Evolutionary conservation across 2,113 vertebrate genomes (phyloP).

Genomic region (Thryonomys swinderianus): DNA sequence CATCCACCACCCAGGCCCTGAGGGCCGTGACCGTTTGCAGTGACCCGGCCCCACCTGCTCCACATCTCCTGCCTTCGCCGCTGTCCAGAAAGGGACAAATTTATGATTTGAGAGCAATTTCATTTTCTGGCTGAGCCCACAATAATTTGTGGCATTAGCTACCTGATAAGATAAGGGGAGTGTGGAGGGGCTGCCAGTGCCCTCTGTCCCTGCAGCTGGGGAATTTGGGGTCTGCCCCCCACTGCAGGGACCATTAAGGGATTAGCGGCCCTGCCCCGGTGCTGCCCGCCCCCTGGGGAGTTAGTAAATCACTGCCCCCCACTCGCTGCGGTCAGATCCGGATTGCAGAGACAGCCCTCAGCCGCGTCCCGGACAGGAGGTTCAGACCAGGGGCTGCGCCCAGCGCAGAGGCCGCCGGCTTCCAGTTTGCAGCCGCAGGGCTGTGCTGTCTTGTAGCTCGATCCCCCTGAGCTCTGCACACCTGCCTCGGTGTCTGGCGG

Average conservation of each 20-base stretch:
- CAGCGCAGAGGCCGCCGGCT: too few relatives aligned
- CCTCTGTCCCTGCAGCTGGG: constrained; percentile 79
- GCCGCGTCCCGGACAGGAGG: constrained; percentile 58
- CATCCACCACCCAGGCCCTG: too few relatives aligned
- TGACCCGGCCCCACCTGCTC: constrained; percentile 85
- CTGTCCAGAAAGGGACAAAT: constrained; percentile 87
- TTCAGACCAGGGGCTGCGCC: too few relatives aligned
- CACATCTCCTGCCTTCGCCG: constrained; percentile 86
- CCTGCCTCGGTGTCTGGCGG: constrained; percentile 80
- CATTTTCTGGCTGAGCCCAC: constrained; percentile 80
- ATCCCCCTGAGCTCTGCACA: constrained; percentile 68
- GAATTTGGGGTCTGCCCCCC: constrained; percentile 83
- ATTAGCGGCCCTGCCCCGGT: constrained; percentile 85
- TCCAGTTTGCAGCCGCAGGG: too few relatives aligned
- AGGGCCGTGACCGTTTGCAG: neutral
- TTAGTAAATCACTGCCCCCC: constrained; percentile 86
- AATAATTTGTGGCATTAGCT: constrained; percentile 89
- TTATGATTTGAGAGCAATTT: constrained; percentile 88
- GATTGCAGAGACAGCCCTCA: constrained; percentile 78
- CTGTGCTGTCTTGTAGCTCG: constrained; percentile 77
- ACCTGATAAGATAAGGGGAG: constrained; percentile 88
- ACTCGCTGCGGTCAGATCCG: constrained; percentile 82
- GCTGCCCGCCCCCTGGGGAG: constrained; percentile 65
- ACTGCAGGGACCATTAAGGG: constrained; percentile 90
- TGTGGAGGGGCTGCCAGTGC: constrained; percentile 70